Percentiles rank a stretch among this genome's conserved stretches.
phyloP scores from a whole-genome alignment of 2,888 invertebrate species.

The Crocallis elinguaria region DNA sequence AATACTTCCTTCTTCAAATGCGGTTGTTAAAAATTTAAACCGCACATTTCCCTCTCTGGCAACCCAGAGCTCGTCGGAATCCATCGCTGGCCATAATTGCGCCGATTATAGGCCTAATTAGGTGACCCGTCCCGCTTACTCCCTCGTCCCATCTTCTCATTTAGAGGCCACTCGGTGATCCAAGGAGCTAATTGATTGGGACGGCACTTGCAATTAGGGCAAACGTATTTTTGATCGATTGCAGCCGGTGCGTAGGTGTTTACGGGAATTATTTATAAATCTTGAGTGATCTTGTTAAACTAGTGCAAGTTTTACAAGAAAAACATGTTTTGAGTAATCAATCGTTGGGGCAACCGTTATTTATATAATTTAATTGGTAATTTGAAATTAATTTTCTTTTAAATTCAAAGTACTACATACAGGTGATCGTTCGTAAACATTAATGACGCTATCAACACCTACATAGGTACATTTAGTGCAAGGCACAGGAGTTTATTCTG shows the following conservation, averaged over 20 bases:
- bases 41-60: slow-evolving; percentile 1
- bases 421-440: too few relatives aligned
- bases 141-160: slow-evolving; percentile 5
- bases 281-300: too few relatives aligned
- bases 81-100: slow-evolving; percentile 31
- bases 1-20: not conserved
- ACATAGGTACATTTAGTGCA: too few relatives aligned
- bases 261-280: not conserved
- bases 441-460: too few relatives aligned
- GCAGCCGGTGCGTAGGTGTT: not conserved
- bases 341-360: too few relatives aligned
- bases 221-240: slow-evolving; percentile 5
- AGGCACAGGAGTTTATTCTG: too few relatives aligned
- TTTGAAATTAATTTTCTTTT: too few relatives aligned
- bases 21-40: not conserved
- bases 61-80: slow-evolving; percentile 11
- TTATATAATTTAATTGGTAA: too few relatives aligned
- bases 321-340: too few relatives aligned
- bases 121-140: slow-evolving; percentile 17
- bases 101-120: slow-evolving; percentile 34
- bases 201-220: slow-evolving; percentile 8
- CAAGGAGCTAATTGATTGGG: slow-evolving; percentile 25
- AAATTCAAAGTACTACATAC: too few relatives aligned
- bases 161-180: slow-evolving; percentile 15
- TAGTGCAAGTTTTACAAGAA: too few relatives aligned